A percentile compares a stretch with the other conserved stretches of the same genome.
phyloP scores from a whole-genome alignment of 2,888 invertebrate species.

The Synanthedon tipuliformis region DNA sequence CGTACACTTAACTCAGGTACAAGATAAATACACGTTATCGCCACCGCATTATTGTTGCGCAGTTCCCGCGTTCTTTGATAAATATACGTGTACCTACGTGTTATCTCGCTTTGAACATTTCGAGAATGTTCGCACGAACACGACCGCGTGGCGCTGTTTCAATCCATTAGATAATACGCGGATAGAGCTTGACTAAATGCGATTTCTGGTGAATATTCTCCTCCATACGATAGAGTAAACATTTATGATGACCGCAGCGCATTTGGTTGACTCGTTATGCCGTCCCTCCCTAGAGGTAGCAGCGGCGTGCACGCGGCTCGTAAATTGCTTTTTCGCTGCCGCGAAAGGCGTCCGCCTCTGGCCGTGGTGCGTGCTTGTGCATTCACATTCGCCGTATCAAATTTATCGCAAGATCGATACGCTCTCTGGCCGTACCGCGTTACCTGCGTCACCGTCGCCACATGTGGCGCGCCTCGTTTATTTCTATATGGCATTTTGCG shows the following conservation, averaged over 20 bases:
- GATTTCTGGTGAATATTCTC: neutral
- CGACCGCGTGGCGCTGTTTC: slow-evolving; percentile 16
- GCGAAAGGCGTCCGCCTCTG: slow-evolving; percentile 50
- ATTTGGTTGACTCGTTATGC: slow-evolving; percentile 7
- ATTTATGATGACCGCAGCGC: slow-evolving; percentile 3
- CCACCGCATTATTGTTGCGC: slow-evolving; percentile 36
- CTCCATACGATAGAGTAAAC: neutral
- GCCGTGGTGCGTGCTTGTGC: slow-evolving; percentile 28
- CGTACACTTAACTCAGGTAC: slow-evolving; percentile 11
- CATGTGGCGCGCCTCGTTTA: slow-evolving; percentile 36
- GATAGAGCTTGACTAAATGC: too few species aligned
- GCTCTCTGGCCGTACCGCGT: slow-evolving; percentile 26
- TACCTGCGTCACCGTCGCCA: slow-evolving; percentile 50
- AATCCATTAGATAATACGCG: neutral
- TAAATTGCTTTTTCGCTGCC: slow-evolving; percentile 48
- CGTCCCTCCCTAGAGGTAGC: slow-evolving; percentile 9
- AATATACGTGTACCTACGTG: slow-evolving; percentile 50
- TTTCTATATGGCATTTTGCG: slow-evolving; percentile 44
- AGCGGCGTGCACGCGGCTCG: slow-evolving; percentile 25
- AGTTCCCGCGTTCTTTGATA: slow-evolving; percentile 36
- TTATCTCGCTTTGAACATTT: slow-evolving; percentile 36
- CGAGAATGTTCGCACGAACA: slow-evolving; percentile 52
- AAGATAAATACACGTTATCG: slow-evolving; percentile 9
- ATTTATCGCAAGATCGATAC: slow-evolving; percentile 62
- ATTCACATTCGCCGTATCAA: slow-evolving; percentile 58